Evolutionary conservation across 2,888 invertebrate genomes (phyloP).

Genomic region (Chorisops tibialis): DNA sequence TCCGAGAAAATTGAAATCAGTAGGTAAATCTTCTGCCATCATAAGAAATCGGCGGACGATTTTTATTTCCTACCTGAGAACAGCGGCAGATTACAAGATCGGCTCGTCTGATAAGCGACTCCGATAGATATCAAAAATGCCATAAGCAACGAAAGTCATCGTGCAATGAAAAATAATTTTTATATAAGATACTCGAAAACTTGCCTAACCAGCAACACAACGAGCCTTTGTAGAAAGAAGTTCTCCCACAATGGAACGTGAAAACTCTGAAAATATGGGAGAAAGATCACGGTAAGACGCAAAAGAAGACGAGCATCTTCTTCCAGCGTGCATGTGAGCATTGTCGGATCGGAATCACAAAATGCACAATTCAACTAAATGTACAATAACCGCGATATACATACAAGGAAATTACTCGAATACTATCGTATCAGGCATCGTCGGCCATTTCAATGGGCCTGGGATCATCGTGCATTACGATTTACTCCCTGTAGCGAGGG

Average conservation of each 20-base stretch:
- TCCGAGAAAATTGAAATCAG: too few species aligned
- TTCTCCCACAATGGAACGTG: conserved; percentile 21
- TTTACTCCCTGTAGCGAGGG: conserved; percentile 14
- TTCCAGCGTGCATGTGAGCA: background rate
- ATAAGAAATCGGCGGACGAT: too few species aligned
- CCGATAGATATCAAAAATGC: conserved; percentile 11
- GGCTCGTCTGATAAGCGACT: conserved; percentile 9
- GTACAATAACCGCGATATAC: background rate
- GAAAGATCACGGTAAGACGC: conserved; percentile 22
- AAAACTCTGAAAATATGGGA: conserved; percentile 22
- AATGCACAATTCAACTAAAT: conserved; percentile 12
- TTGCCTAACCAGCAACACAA: conserved; percentile 12
- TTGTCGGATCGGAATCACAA: conserved; percentile 5
- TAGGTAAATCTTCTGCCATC: too few species aligned
- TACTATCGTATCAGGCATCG: conserved; percentile 7
- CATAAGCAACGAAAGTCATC: conserved; percentile 21
- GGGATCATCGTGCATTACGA: conserved; percentile 23
- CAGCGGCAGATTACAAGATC: too few species aligned
- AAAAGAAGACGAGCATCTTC: conserved; percentile 19
- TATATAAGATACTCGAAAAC: conserved; percentile 20
- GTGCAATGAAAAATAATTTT: conserved; percentile 19
- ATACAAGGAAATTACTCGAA: background rate
- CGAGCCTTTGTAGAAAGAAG: conserved; percentile 10
- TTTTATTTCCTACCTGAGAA: too few species aligned
- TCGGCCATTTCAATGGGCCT: conserved; percentile 3